Base-by-base conservation (phyloP, 2,888 invertebrate genomes). In the Odontothrips loti region DNA sequence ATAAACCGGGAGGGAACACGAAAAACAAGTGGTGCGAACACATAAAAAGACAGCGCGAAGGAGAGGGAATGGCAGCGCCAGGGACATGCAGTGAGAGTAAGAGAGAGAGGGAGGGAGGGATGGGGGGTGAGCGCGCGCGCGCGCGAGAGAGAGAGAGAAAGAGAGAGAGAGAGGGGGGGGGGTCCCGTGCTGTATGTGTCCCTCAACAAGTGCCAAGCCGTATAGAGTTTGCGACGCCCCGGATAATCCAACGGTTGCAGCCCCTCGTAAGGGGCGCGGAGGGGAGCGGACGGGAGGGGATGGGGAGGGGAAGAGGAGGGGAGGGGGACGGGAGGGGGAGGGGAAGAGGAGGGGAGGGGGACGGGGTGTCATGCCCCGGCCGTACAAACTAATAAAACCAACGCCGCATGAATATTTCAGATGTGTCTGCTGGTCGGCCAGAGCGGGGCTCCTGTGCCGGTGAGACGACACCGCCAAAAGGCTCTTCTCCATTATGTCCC, bases 351-450 rank as follows among this genome's bases (percentile, higher is more conserved):
- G 34, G 34, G 6, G 34, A 43, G 34, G 34, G 34, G 34, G 34
- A 6, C 2, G 34, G 34, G 34, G 34, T 43, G 34, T 43, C 68
- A 23, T 15, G 68, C 27, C 68, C 68, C 10, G 23, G 27, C 68
- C 68, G 68, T 75, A 75, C 68, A 75, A 75, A 75, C 68, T 75
- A 75, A 75, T 75, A 75, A 75, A 75, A 75, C 68, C 68, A 75
- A 27, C 23, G 27, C 68, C 68, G 27, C 68, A 75, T 75, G 68
- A 75, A 75, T 75, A 75, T 75, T 75, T 75, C 68, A 75, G 68
- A 75, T 75, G 68, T 23, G 58, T 58, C 58, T 58, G 58, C 3
- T 43, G 58, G 58, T 58, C 20, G 17, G 58, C 51, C 15, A 51
- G 17, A 51, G 51, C 12, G 51, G 51, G 51, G 17, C 51, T 17